Conservation (phyloP, 2,797 vertebrate species). For the Balearica regulorum region DNA sequence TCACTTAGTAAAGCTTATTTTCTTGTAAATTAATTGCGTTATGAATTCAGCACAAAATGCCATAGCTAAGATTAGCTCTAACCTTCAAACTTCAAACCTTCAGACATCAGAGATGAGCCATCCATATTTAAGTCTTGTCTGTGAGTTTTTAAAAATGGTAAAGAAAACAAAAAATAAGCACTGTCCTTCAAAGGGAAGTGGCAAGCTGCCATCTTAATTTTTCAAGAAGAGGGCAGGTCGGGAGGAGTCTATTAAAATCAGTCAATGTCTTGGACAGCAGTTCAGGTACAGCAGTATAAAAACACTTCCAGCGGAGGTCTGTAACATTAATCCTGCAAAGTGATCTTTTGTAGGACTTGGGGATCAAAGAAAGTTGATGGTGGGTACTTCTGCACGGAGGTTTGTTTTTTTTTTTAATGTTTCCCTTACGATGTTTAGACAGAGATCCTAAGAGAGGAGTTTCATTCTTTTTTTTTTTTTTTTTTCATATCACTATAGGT, state of each 20-base stretch:
- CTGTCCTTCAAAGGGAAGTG: constrained; percentile 11
- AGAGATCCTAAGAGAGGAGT: not conserved
- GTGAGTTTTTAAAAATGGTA: constrained; percentile 1
- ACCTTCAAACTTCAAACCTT: constrained; percentile 45
- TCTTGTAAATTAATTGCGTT: constrained; percentile 38
- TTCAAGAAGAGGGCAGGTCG: not conserved
- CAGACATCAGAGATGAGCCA: constrained; percentile 7
- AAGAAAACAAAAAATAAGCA: not conserved
- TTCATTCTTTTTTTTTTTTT: not conserved
- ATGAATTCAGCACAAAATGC: constrained; percentile 28
- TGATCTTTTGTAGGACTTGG: not conserved
- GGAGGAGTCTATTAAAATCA: constrained; percentile 35
- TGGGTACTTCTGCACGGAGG: not conserved
- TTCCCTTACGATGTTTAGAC: not conserved
- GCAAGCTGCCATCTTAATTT: constrained; percentile 8
- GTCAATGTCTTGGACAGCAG: not conserved
- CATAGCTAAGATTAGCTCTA: constrained; percentile 45
- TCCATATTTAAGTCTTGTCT: constrained; percentile 15
- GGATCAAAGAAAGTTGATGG: not conserved
- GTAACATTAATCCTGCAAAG: not conserved
- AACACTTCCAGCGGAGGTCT: not conserved
- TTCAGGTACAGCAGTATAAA: not conserved
- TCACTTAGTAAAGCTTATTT: constrained; percentile 9
- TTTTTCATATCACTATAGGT: not conserved
- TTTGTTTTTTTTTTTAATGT: not conserved